Percentiles rank a stretch among this genome's conserved stretches.
These are phyloP conservation scores for Platycheirus albimanus DNA, from an alignment of 2,888 invertebrate genomes.

Conservation along the genomic window DNA sequence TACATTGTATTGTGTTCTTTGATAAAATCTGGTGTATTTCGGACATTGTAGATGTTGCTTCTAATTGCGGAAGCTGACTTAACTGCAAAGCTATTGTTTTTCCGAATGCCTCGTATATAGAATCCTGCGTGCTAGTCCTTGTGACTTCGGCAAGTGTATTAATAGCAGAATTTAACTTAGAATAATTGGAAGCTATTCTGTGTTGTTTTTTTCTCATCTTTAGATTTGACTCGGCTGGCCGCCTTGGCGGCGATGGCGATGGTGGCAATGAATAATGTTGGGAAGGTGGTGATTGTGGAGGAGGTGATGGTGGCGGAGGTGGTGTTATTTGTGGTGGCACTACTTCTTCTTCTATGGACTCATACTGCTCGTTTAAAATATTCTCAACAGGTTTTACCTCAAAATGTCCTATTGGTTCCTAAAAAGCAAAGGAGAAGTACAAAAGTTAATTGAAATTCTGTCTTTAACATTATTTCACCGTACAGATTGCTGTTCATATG, in stretches of 20 bases:
- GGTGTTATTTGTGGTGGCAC: background rate
- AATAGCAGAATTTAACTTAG: background rate
- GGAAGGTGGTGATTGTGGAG: too few species aligned
- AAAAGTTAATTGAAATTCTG: background rate
- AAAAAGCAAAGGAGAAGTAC: background rate
- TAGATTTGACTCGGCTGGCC: background rate
- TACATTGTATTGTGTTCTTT: conserved; percentile 27
- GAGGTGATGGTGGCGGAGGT: background rate
- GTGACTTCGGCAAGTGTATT: conserved; percentile 16
- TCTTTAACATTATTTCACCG: too few species aligned
- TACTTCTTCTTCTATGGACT: background rate
- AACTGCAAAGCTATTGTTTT: conserved; percentile 68
- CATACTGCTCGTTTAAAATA: background rate
- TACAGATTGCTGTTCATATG: too few species aligned
- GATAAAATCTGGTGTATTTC: conserved; percentile 48
- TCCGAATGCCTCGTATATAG: conserved; percentile 66
- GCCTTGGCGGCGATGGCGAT: background rate
- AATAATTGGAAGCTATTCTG: background rate
- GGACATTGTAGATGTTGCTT: conserved; percentile 68
- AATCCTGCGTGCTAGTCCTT: conserved; percentile 4
- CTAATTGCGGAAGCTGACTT: conserved; percentile 59
- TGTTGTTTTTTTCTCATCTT: background rate
- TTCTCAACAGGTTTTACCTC: background rate
- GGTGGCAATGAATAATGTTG: background rate
- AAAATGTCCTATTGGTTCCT: conserved; percentile 1